Base-by-base conservation (phyloP, 2,797 vertebrate genomes). In the Lates japonicus region DNA sequence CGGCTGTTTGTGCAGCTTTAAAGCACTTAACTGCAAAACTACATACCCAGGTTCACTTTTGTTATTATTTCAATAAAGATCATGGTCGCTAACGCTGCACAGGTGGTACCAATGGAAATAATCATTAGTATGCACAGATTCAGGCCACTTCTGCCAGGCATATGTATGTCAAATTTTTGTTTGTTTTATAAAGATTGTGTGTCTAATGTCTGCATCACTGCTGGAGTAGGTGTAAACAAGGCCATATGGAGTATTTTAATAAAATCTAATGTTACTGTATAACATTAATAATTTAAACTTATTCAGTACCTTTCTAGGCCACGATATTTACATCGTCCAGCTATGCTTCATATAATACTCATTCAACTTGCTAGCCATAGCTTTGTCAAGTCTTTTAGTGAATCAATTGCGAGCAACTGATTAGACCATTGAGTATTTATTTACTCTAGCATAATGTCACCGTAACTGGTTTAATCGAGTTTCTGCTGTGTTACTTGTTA, bases 1-100 rank as follows among this genome's bases (percentile, higher is more conserved):
- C 77, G 16, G 31, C n/a, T 74, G 81, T 76, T 76, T 85, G 80
- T 78, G 74, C 49, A 35, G 19, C 35, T 82, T 66, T n/a, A 54
- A 37, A 62, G 51, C 13, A 48, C 22, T 20, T 51, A 57, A 33
- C 57, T 66, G 61, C 49, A 70, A 70, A 71, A 63, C 33, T 57
- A 37, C 54, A 59, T 14, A 31, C 51, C 25, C 48, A 17, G 55
- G 68, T 66, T 76, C 55, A 55, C 19, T 39, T 14, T 52, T 17
- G 58, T 74, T 63, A 72, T 63, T 46, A 69, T 83, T 69, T 70
- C 42, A 58, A n/a, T 52, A 33, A 77, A 74, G 51, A 33, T 14
- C 13, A 16, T 10, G 33, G 12, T 63, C 65, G 14, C 51, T 68
- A 22, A 60, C 6, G 3, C 52, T n/a, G n/a, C n/a, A n/a, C 25